Evolutionary conservation across 2,113 vertebrate species (phyloP), one percentile per base, ranked within the genome.

Genomic region (Cyanoramphus novaezelandiae): DNA sequence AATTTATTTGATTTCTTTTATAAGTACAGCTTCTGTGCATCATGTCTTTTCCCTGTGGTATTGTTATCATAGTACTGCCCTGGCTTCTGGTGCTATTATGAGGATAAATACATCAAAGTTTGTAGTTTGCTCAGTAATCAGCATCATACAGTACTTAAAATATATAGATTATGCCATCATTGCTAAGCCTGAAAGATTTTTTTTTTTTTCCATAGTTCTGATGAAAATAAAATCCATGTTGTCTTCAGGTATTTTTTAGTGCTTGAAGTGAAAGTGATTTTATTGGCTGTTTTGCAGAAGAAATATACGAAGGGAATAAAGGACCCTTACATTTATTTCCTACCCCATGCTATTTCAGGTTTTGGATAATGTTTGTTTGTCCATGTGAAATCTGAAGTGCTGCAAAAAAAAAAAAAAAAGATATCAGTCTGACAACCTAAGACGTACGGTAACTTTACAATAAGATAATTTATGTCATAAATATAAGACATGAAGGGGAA

Each of bases 11-110:
- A 19, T 90, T 85, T 72, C 16, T 64, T 82, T 63, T 24, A 7
- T 82, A 69, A 77, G 70, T n/a, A 33, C 18, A 69, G 25, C 29
- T 86, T 76, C 68, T 59, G 9, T 76, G 17, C 39, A 13, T 80
- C 50, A 25, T 14, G 21, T 79, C 19, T 23, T 69, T 71, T 82
- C 19, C 27, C 43, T 0, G 0, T 3, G 2, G 11, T 46, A 41
- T 17, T 55, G 18, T 41, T 55, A 2, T 1, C 43, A 16, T 5
- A n/a, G 41, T 49, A 20, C 11, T 64, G 41, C n/a, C 18, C 70
- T 74, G 41, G n/a, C 25, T 90, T 87, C n/a, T 72, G 43, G n/a
- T 87, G 62, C 14, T 44, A 17, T 15, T 50, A 12, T 19, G 23
- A 79, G 52, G n/a, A 70, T 70, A 63, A 81, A 28, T 47, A 65